Percentiles rank a stretch among this genome's conserved stretches.
phyloP scores from a whole-genome alignment of 1,140 invertebrate genomes.

The Zaprionus vittiger region DNA sequence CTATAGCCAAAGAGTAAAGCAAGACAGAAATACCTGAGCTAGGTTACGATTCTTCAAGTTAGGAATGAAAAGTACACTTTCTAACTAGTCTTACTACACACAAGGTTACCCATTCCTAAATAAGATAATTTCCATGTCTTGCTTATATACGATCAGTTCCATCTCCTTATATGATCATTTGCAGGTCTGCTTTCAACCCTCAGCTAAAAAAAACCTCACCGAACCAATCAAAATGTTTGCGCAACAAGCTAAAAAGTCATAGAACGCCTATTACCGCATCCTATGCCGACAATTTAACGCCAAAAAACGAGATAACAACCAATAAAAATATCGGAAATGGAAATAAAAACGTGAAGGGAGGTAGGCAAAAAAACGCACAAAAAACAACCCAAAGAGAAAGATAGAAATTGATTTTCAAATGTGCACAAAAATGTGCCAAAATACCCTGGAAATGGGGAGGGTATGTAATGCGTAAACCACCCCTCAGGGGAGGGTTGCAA shows the following conservation, averaged over 20 bases:
- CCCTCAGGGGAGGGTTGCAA: slow-evolving; percentile 69
- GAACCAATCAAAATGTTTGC: slow-evolving; percentile 66
- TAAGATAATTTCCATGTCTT: not conserved
- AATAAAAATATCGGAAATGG: slow-evolving; percentile 66
- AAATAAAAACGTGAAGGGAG: not conserved
- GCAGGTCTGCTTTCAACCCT: not conserved
- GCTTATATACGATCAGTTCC: not conserved
- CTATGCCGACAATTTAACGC: slow-evolving; percentile 56
- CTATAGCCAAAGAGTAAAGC: not conserved
- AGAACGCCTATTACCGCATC: slow-evolving; percentile 66
- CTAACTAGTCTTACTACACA: too few species aligned
- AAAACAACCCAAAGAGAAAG: slow-evolving; percentile 39
- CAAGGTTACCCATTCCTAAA: not conserved
- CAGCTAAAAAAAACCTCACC: not conserved
- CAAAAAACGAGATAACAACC: slow-evolving; percentile 69
- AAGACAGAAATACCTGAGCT: not conserved
- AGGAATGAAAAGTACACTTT: not conserved
- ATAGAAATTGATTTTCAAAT: slow-evolving; percentile 40
- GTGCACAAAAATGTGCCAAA: slow-evolving; percentile 42
- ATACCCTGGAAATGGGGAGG: slow-evolving; percentile 47
- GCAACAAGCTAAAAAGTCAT: slow-evolving; percentile 57
- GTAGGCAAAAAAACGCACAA: slow-evolving; percentile 31
- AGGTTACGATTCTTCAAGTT: not conserved
- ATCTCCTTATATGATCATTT: not conserved
- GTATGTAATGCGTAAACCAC: slow-evolving; percentile 50